Evolutionary conservation across 1,140 invertebrate species (phyloP).

Genomic region (Drosophila athabasca): DNA sequence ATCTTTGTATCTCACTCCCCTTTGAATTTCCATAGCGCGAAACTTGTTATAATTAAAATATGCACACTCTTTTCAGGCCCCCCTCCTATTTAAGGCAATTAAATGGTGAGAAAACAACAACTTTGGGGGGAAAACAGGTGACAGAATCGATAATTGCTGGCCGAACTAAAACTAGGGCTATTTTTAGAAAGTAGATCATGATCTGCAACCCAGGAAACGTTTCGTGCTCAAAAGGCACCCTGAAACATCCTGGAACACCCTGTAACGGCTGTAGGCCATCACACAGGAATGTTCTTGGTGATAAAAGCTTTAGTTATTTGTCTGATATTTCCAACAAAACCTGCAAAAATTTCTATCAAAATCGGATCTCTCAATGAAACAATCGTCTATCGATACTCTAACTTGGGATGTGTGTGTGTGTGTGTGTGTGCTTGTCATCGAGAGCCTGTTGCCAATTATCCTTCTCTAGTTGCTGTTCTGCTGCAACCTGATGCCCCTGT

Average conservation of each 20-base stretch:
- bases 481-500: slow-evolving; percentile 50
- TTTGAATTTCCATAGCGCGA: slow-evolving; percentile 53
- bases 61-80: slow-evolving; percentile 39
- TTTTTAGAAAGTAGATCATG: slow-evolving; percentile 56
- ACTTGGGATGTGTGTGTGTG: background rate
- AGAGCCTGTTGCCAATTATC: slow-evolving; percentile 3
- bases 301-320: too few relatives aligned
- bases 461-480: slow-evolving; percentile 15
- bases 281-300: too few relatives aligned
- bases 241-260: too few relatives aligned
- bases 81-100: slow-evolving; percentile 52
- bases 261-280: too few relatives aligned
- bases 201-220: too few relatives aligned
- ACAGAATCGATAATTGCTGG: slow-evolving; percentile 29
- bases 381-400: too few relatives aligned
- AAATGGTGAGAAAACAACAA: slow-evolving; percentile 47
- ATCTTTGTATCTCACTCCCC: slow-evolving; percentile 2
- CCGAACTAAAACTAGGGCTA: slow-evolving; percentile 10
- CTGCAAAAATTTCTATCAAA: too few relatives aligned
- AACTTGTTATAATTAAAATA: slow-evolving; percentile 81
- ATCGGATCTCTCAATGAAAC: too few relatives aligned
- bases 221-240: too few relatives aligned
- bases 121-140: slow-evolving; percentile 49
- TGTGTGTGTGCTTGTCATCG: background rate
- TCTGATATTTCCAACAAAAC: too few relatives aligned